phyloP scores from a whole-genome alignment of 2,113 vertebrate genomes.

The Coregonus clupeaformis region DNA sequence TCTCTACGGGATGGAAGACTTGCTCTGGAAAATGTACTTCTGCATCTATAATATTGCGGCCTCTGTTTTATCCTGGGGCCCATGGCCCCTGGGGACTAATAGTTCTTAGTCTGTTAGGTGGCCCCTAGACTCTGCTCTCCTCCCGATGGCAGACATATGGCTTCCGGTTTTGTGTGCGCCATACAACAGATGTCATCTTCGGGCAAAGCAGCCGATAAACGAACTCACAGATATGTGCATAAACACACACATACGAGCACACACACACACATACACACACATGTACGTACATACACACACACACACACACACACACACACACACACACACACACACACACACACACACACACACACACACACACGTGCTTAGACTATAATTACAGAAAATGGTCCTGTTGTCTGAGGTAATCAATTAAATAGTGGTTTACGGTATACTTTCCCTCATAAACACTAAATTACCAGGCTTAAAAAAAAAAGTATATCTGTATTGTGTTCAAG shows the following conservation, averaged over 20 bases:
- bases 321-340: constrained; percentile 1
- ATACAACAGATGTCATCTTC: constrained; percentile 19
- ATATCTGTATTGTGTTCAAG: background rate
- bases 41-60: constrained; percentile 57
- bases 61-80: constrained; percentile 68
- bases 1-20: constrained; percentile 46
- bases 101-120: constrained; percentile 54
- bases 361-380: background rate
- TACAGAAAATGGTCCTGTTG: background rate
- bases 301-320: background rate
- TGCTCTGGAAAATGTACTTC: constrained; percentile 70
- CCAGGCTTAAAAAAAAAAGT: background rate
- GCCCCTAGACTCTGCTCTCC: constrained; percentile 54
- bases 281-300: background rate
- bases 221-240: background rate
- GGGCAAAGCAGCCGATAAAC: constrained; percentile 11
- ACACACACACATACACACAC: too few relatives aligned
- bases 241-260: too few relatives aligned
- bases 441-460: background rate
- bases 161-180: constrained; percentile 46
- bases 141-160: constrained; percentile 65
- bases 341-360: background rate
- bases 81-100: constrained; percentile 54
- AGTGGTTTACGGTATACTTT: background rate
- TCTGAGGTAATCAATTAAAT: background rate